These are phyloP conservation scores for Leptonema lineaticorne DNA, from an alignment of 1,140 invertebrate species.

Conservation along the genomic window DNA sequence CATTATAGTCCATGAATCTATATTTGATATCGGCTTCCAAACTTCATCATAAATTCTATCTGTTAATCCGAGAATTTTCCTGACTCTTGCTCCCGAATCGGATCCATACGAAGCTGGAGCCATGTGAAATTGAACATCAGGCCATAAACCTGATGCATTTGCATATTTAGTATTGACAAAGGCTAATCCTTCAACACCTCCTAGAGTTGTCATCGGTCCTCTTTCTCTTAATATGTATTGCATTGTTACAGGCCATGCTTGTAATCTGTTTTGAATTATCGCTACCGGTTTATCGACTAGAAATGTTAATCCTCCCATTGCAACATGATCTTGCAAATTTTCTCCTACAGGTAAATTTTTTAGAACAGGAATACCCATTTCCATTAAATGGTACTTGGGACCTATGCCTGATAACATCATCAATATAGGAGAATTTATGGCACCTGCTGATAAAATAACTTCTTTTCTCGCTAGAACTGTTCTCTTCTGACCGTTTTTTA, in stretches of 20 bases:
- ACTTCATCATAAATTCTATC: conserved; percentile 78
- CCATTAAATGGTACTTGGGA: conserved; percentile 69
- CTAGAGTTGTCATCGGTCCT: conserved; percentile 81
- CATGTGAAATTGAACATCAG: conserved; percentile 87
- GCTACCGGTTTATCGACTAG: conserved; percentile 74
- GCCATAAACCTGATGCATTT: conserved; percentile 69
- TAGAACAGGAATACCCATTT: conserved; percentile 69
- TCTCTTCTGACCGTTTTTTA: conserved; percentile 66
- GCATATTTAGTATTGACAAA: conserved; percentile 83
- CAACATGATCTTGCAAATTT: conserved; percentile 82
- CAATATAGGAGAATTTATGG: conserved; percentile 78
- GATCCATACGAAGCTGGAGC: conserved; percentile 82
- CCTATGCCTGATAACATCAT: conserved; percentile 88
- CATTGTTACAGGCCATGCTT: conserved; percentile 74
- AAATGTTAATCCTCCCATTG: conserved; percentile 78
- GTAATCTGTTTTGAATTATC: conserved; percentile 70
- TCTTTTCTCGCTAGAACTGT: conserved; percentile 71
- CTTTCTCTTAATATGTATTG: conserved; percentile 73
- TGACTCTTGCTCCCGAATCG: conserved; percentile 71
- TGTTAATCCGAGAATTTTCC: conserved; percentile 79
- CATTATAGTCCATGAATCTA: conserved; percentile 82
- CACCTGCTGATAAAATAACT: conserved; percentile 76
- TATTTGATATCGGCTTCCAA: conserved; percentile 49
- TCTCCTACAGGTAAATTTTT: conserved; percentile 75
- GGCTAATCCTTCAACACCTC: conserved; percentile 81